Base-by-base conservation (phyloP, 1,140 invertebrate species). In the Drosophila littoralis region DNA sequence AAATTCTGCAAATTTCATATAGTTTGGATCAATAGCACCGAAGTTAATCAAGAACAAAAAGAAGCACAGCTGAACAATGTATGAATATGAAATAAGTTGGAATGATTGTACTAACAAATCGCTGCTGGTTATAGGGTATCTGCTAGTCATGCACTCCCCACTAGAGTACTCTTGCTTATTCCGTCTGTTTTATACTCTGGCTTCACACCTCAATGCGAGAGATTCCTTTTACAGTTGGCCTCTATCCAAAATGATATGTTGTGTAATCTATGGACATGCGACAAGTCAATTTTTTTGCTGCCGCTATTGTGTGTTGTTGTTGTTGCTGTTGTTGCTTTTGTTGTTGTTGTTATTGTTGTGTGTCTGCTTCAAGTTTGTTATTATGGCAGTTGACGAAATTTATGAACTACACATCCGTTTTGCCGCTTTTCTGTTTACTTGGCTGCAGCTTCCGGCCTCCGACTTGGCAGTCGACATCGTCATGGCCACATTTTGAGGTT, bases 321-420 rank as follows among this genome's bases (percentile, higher is more conserved):
- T 17, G 17, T 1, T 17, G 17, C 1, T 17, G 17, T 17, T 17
- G 22, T 22, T 22, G 3, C 5, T 28, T 3, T 28, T 28, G 22
- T 28, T 28, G 5, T 28, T 51, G 17, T 17, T 50, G 28, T 50
- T 51, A 10, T 10, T 52, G 8, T 45, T 46, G 1, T 8, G 17
- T 17, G 68, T 60, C 75, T 58, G 17, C 68, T 50, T 70, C 45
- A 60, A 85, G 75, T 88, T 86, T 86, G 76, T 88, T 88, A 78
- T 89, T 89, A 75, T 89, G 84, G 84, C 83, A 83, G 84, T 88
- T 83, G 77, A 89, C 84, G 81, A 89, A 89, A 89, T 89, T 89
- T 89, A 89, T 89, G 84, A 89, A 89, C 80, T 89, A 89, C 84
- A 89, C 84, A 89, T 89, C 84, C 84, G 84, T 75, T 89, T 79